Evolutionary conservation across 2,113 vertebrate genomes (phyloP).

Genomic region (Zosterops borbonicus): DNA sequence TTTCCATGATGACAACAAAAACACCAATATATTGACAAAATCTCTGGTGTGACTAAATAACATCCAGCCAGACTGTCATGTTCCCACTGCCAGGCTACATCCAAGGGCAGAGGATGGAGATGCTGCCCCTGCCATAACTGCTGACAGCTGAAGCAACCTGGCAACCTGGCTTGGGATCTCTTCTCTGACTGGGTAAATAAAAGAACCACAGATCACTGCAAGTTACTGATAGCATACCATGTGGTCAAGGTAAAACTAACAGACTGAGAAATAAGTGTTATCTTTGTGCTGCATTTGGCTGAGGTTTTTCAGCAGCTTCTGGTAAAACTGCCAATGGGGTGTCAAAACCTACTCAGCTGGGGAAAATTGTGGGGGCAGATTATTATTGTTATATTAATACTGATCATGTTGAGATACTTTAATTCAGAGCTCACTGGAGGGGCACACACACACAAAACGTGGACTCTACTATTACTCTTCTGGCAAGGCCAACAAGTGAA

Average conservation of each 20-base stretch:
- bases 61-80: accelerated
- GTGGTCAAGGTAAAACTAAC: not conserved
- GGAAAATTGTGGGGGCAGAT: not conserved
- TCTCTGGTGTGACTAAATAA: not conserved
- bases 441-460: not conserved
- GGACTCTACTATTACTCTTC: not conserved
- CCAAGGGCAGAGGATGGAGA: not conserved
- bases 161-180: not conserved
- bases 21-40: not conserved
- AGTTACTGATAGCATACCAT: not conserved
- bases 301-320: not conserved
- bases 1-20: not conserved
- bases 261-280: not conserved
- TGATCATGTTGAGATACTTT: not conserved
- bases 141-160: not conserved
- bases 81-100: not conserved
- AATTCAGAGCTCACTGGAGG: not conserved
- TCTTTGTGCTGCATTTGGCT: not conserved
- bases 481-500: not conserved
- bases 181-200: not conserved
- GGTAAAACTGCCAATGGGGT: not conserved
- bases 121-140: not conserved
- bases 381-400: not conserved
- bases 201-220: not conserved
- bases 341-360: not conserved